Percentiles rank a stretch among this genome's conserved stretches.
These are phyloP conservation scores for Drosophila baimaii DNA, from an alignment of 1,140 invertebrate genomes.

Conservation along the genomic window DNA sequence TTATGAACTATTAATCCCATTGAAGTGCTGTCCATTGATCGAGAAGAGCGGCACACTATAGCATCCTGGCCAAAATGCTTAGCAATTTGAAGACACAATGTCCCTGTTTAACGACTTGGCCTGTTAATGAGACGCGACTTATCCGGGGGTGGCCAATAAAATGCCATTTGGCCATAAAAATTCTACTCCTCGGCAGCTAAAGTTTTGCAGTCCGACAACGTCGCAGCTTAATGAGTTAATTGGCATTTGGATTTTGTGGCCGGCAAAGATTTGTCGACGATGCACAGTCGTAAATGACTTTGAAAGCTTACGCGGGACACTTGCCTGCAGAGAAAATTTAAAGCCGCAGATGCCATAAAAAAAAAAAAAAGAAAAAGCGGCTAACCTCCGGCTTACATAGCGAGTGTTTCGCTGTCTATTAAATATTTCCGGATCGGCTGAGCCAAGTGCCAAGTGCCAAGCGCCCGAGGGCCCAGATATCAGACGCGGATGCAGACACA, in stretches of 20 bases:
- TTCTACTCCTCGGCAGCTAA: constrained; percentile 1
- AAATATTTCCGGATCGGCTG: constrained; percentile 69
- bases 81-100: constrained; percentile 59
- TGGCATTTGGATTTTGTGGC: constrained; percentile 78
- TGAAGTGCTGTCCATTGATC: constrained; percentile 34
- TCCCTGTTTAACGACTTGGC: constrained; percentile 75
- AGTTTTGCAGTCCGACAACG: constrained; percentile 45
- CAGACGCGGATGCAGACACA: constrained; percentile 27
- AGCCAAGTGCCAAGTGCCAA: constrained; percentile 56
- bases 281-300: constrained; percentile 57
- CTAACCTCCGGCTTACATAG: constrained; percentile 45
- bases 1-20: constrained; percentile 64
- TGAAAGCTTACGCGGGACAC: constrained; percentile 19
- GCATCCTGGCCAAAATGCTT: constrained; percentile 45
- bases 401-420: constrained; percentile 49
- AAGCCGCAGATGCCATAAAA: constrained; percentile 47
- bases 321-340: constrained; percentile 40
- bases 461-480: constrained; percentile 38
- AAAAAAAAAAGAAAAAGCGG: no score
- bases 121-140: constrained; percentile 77
- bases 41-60: neutral
- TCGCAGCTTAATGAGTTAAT: constrained; percentile 73
- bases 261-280: constrained; percentile 71
- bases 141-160: constrained; percentile 59
- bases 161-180: constrained; percentile 71